Percentiles rank a stretch among this genome's conserved stretches.
These are phyloP conservation scores for Aurelia aurita DNA, from an alignment of 30 jellyfish, hydroid and myxozoan species.

Conservation along the genomic window DNA sequence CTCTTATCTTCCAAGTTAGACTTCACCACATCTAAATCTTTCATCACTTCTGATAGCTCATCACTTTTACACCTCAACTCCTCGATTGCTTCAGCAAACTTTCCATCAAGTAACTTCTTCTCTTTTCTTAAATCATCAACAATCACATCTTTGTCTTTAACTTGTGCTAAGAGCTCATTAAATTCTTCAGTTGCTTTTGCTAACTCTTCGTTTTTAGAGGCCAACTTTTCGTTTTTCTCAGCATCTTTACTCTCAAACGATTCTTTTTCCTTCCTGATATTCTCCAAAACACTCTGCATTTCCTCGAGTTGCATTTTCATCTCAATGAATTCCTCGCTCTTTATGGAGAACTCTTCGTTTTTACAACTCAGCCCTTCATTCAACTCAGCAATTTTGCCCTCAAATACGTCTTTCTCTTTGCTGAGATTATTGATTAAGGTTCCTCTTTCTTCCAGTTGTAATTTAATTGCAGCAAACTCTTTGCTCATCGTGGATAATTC, in stretches of 20 bases:
- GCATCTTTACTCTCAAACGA: not conserved
- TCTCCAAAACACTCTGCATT: not conserved
- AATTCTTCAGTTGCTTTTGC: not conserved
- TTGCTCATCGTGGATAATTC: too few species aligned
- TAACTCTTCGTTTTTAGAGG: not conserved
- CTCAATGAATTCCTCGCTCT: too few species aligned
- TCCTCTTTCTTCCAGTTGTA: not conserved
- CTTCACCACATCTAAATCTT: not conserved
- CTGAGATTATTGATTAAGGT: not conserved
- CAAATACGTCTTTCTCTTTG: not conserved
- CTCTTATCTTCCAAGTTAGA: not conserved
- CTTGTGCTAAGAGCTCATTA: not conserved
- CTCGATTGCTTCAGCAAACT: not conserved
- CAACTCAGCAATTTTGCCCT: slow-evolving; percentile 3
- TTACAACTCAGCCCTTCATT: slow-evolving; percentile 3
- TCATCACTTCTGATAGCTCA: not conserved
- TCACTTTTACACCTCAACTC: not conserved
- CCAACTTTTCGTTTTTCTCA: not conserved
- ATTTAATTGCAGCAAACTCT: too few species aligned
- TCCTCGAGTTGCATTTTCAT: too few species aligned
- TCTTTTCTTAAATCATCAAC: too few species aligned
- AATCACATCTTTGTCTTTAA: not conserved
- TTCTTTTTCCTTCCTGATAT: not conserved
- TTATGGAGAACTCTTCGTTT: not conserved
- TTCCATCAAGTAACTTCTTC: too few species aligned